Base-by-base conservation (phyloP, 30 jellyfish, hydroid and myxozoan species). In the Chironex yamaguchii region DNA sequence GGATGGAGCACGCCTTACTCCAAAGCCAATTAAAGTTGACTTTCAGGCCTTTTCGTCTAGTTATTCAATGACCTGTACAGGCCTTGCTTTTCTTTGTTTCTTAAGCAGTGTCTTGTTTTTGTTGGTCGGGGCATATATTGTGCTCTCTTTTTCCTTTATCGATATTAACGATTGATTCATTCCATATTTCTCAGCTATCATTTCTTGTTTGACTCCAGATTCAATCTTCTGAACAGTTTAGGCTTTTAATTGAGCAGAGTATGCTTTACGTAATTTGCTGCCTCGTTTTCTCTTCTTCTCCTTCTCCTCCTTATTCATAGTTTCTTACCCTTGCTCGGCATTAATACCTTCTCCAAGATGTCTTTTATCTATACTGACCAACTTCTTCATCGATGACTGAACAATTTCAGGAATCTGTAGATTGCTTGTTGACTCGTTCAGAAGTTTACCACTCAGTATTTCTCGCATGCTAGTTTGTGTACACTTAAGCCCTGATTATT, bases 201-300 rank as follows among this genome's bases (percentile, higher is more conserved):
- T 4, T 77, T 77, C 79, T 58, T 77, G 89, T 24, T 78, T 77
- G 31, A n/a, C 81, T 2, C 89, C 89, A 77, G 33, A 66, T 58
- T n/a, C 81, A 52, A 52, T 25, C 89, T 77, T 52, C 33, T 77
- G 81, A 29, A 53, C 33, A 13, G 30, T 21, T 52, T 77, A 51
- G 67, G 89, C 89, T 52, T 52, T 52, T n/a, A 77, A 13, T 50
- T 77, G 32, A 73, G 86, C 89, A 52, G 67, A 52, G 23, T 53
- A 53, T 1, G 23, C 27, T 53, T 77, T 77, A 1, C 89, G 89
- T 77, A 27, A 29, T 1, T 52, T 52, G 20, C 33, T 17, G 32
- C 81, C 81, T 54, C 50, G 33, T 77, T 67, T 77, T 75, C 24
- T 2, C 58, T 49, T 75, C 26, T 75, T 75, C 29, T 49, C 58